Percentiles rank a stretch among this genome's conserved stretches.
Evolutionary conservation across 2,113 vertebrate species (phyloP).

Genomic region (Hirundichthys speculiger): DNA sequence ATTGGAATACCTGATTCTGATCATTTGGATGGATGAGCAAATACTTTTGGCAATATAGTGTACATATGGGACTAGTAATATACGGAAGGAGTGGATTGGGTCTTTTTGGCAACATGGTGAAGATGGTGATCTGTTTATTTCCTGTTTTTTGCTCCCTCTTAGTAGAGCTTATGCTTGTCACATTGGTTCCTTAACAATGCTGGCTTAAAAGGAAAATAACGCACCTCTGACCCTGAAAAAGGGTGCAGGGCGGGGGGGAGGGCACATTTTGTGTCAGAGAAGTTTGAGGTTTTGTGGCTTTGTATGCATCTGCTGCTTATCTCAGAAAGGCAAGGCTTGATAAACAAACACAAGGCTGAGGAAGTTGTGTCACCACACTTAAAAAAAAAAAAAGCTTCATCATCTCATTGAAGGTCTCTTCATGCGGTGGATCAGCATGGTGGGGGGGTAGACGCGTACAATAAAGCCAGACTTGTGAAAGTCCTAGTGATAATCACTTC

Average conservation of each 20-base stretch:
- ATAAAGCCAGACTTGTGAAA: constrained; percentile 1
- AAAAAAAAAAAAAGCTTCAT: constrained; percentile 3
- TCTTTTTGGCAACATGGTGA: background rate
- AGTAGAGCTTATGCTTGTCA: constrained; percentile 13
- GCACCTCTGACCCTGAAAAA: constrained; percentile 10
- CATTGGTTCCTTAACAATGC: constrained; percentile 24
- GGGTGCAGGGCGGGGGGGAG: no score
- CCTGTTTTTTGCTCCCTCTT: background rate
- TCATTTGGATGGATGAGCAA: no score
- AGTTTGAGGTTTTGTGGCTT: constrained; percentile 12
- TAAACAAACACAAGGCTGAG: background rate
- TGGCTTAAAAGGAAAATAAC: background rate
- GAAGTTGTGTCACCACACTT: background rate
- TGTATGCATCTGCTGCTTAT: background rate
- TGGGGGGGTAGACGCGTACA: background rate
- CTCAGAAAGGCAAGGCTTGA: background rate
- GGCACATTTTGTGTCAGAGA: background rate
- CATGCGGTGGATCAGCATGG: background rate
- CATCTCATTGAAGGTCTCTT: background rate
- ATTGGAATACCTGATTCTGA: no score
- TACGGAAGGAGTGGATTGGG: constrained; percentile 5
- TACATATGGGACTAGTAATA: constrained; percentile 11
- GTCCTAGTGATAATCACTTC: no score
- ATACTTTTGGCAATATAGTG: no score
- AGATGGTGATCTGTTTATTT: constrained; percentile 5